Percentiles rank a stretch among this genome's conserved stretches.
Evolutionary conservation across 2,888 invertebrate genomes (phyloP).

Genomic region (Crossocerus cetratus): DNA sequence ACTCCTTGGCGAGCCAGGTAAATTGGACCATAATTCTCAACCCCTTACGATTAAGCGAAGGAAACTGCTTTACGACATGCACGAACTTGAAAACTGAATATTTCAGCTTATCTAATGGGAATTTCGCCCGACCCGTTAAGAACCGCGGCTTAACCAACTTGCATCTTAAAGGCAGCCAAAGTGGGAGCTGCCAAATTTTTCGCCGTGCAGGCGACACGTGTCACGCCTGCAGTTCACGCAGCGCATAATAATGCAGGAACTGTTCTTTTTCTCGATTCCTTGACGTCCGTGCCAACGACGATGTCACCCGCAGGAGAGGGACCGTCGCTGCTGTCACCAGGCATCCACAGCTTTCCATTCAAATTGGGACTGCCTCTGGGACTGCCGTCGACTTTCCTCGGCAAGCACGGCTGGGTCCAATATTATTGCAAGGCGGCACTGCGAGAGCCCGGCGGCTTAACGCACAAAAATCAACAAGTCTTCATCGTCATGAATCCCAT

Average conservation of each 20-base stretch:
- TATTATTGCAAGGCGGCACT: conserved; percentile 95
- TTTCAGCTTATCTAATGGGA: neutral
- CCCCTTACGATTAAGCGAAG: conserved; percentile 63
- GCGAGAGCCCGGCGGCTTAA: conserved; percentile 91
- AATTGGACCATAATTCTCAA: too few relatives aligned
- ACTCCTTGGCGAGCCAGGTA: conserved; percentile 90
- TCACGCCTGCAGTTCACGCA: conserved; percentile 22
- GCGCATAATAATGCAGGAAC: conserved; percentile 41
- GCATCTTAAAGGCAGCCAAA: neutral
- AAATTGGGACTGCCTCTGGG: conserved; percentile 94
- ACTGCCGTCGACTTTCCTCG: conserved; percentile 93
- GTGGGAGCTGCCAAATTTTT: conserved; percentile 24
- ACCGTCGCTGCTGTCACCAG: conserved; percentile 90
- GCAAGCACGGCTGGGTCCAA: conserved; percentile 96
- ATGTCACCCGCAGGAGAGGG: conserved; percentile 82
- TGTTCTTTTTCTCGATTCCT: conserved; percentile 30
- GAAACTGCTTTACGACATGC: conserved; percentile 29
- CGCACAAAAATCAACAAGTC: conserved; percentile 97
- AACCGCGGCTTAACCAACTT: neutral
- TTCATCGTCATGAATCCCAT: conserved; percentile 98
- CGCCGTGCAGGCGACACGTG: conserved; percentile 8
- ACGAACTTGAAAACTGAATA: conserved; percentile 1
- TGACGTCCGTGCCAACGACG: conserved; percentile 25
- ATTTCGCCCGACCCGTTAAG: neutral
- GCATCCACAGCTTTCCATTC: conserved; percentile 96